Evolutionary conservation across 2,797 vertebrate species (phyloP), one percentile per base, ranked within the genome.

Genomic region (Squalus acanthias): DNA sequence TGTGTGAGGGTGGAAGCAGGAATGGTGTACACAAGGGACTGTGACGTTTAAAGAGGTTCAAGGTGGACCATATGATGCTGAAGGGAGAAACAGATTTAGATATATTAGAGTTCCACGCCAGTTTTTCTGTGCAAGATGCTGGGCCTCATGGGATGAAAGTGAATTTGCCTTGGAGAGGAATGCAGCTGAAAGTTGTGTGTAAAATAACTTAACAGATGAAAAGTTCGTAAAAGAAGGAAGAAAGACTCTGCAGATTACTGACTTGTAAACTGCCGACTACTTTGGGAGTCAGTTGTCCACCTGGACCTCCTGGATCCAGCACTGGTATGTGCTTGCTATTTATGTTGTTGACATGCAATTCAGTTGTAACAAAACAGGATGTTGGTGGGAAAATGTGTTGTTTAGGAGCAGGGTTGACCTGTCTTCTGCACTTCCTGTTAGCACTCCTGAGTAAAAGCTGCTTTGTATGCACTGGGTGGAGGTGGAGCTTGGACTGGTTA

Each of bases 311-410:
- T 63, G 88, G 33, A 91, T 15, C 3, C 4, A 91, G 88, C 29
- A 63, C 12, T 26, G 60, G 88, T 91, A 12, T 63, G 88, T 63
- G 53, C 29, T 91, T 60, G 57, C 29, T 60, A 26, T 89, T 24
- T 60, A 91, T 91, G 53, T 9, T 76, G 74, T n/a, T 76, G 65
- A 85, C 20, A n/a, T 22, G n/a, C 79, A 82, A 82, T n/a, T 46
- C 79, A 82, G n/a, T 50, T 85, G 57, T 57, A 69, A 95, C 63
- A 95, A 12, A 69, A 95, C 67, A 95, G 92, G 65, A 69, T 70
- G n/a, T 26, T 70, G 67, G 72, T 12, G n/a, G 60, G 17, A 29
- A 69, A 50, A 46, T 94, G 33, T 69, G n/a, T 67, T 88, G 33
- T 91, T 91, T 91, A 69, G 17, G 67, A 50, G 10, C 24, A 29